These are phyloP conservation scores for Drosophila borealis DNA, from an alignment of 2,888 invertebrate genomes.

Conservation along the genomic window DNA sequence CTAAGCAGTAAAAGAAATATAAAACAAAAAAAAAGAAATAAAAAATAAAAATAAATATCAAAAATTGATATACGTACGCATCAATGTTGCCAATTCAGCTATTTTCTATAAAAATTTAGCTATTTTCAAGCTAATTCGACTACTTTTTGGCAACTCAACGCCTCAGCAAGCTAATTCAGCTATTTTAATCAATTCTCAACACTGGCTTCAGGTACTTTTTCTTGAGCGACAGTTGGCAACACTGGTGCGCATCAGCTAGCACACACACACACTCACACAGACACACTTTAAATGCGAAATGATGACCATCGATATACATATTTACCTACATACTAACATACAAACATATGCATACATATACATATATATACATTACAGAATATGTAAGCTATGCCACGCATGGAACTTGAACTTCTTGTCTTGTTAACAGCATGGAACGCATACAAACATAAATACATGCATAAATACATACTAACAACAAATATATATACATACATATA, in stretches of 20 bases:
- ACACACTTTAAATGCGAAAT: constrained; percentile 75
- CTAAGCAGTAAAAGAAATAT: constrained; percentile 40
- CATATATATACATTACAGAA: constrained; percentile 16
- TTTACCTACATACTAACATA: constrained; percentile 57
- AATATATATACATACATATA: constrained; percentile 36
- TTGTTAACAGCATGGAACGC: constrained; percentile 12
- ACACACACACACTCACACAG: constrained; percentile 24
- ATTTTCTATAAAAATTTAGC: no score
- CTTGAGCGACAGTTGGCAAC: no score
- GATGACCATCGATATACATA: constrained; percentile 78
- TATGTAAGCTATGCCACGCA: constrained; percentile 26
- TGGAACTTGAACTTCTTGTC: constrained; percentile 26
- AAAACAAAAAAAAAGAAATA: constrained; percentile 28
- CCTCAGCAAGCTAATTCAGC: no score
- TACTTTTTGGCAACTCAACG: no score
- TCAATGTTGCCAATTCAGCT: no score
- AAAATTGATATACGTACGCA: constrained; percentile 43
- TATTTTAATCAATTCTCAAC: no score
- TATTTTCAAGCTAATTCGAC: no score
- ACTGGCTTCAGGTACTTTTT: no score
- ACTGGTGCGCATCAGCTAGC: constrained; percentile 55
- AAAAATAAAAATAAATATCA: constrained; percentile 36
- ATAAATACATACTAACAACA: constrained; percentile 47
- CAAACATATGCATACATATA: constrained; percentile 37
- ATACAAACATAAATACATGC: constrained; percentile 17